phyloP scores from a whole-genome alignment of 2,888 invertebrate genomes.

The Lasioglossum calceatum region DNA sequence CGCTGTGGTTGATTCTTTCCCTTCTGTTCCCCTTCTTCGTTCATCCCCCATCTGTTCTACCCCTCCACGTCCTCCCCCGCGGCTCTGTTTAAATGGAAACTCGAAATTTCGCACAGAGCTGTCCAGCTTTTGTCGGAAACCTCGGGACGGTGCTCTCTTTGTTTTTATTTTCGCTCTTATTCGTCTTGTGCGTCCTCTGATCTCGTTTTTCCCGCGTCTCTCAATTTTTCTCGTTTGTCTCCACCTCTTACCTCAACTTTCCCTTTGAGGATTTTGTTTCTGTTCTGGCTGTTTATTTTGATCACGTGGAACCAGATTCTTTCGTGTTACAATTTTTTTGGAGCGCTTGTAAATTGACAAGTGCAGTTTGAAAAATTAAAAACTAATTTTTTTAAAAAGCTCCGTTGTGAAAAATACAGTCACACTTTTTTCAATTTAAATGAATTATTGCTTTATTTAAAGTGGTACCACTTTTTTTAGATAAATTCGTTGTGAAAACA shows the following conservation, averaged over 20 bases:
- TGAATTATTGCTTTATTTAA: background rate
- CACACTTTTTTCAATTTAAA: background rate
- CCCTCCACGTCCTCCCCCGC: background rate
- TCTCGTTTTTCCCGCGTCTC: background rate
- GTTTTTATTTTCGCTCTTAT: conserved; percentile 23
- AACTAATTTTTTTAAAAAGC: too few species aligned
- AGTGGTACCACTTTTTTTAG: background rate
- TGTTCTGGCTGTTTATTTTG: background rate
- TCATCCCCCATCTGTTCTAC: background rate
- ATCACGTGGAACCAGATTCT: background rate
- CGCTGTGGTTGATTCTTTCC: conserved; percentile 25
- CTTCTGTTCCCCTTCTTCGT: background rate
- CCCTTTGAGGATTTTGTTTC: background rate
- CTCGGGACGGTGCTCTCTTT: background rate
- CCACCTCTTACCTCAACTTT: background rate
- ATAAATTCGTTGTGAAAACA: background rate
- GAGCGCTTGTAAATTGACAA: background rate
- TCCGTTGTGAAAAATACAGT: background rate
- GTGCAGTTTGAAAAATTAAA: too few species aligned
- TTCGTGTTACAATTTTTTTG: background rate
- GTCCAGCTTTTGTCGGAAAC: conserved; percentile 31
- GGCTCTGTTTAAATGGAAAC: conserved; percentile 37
- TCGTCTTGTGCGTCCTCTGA: background rate
- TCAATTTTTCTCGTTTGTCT: conserved; percentile 5
- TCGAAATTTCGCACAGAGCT: conserved; percentile 36